Base-by-base conservation (phyloP, 2,797 vertebrate species). In the Cynopterus sphinx region DNA sequence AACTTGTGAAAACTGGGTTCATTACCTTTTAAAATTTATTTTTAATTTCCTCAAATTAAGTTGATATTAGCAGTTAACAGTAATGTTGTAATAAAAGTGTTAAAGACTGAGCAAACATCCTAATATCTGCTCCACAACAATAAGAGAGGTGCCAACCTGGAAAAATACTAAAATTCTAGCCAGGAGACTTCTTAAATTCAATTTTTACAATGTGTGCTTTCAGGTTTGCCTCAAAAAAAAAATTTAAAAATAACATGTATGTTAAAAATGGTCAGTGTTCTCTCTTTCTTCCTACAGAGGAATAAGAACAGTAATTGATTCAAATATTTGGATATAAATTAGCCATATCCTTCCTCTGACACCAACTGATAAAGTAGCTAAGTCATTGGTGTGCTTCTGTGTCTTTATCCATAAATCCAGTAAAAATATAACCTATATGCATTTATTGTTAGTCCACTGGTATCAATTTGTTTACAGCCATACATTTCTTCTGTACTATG, bases 161-260 rank as follows among this genome's bases (percentile, higher is more conserved):
- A 85, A 97, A 95, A 92, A 85, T 39, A 33, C 1, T 91, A 53
- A 90, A 85, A 71, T 87, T 61, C 21, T 6, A 93, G 7, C 26
- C n/a, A 63, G 10, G 55, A 78, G 5, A 2, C 11, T 61, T 16
- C 36, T 85, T 81, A 49, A 21, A 57, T 87, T 15, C 55, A 21
- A 22, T 41, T 94, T 89, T 51, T 46, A 33, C 39, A 81, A 82
- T 55, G 22, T 88, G 22, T 78, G 41, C 11, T 83, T 91, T 77
- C 55, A 95, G 28, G 2, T 49, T 84, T 94, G 63, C 68, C 49
- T 96, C 39, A 95, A 84, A 24, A 94, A 86, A 78, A 46, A 31
- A 87, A 31, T 16, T 16, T 9, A 33, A 94, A 92, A 91, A 87
- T 13, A 9, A 7, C 21, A 49, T 84, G 24, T 41, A 93, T 36